Evolutionary conservation across 2,113 vertebrate genomes (phyloP), one percentile per base, ranked within the genome.

Genomic region (Ranitomeya variabilis): DNA sequence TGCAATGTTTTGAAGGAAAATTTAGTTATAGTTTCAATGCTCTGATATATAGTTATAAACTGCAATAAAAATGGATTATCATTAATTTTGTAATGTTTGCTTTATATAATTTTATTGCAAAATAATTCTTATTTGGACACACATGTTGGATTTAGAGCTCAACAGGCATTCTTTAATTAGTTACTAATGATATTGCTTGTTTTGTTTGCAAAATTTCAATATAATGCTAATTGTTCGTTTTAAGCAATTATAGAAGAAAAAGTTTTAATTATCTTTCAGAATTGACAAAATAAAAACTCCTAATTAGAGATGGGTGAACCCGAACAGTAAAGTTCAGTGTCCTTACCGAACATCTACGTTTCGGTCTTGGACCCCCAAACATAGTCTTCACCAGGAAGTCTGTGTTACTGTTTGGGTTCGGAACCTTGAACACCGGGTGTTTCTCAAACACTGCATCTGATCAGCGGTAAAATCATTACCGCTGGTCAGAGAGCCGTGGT

Each of bases 131-230:
- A 79, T 14, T 54, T 13, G 16, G 1, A 13, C 21, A 57, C 10
- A 55, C 52, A 79, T 57, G 57, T 54, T 52, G 57, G 21, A 79
- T 55, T 57, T 79, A 79, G 14, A 26, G 16, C 52, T 37, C 59
- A 26, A 59, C 78, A 80, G n/a, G 26, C 59, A 19, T 26, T 80
- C 78, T 23, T 80, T 79, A 55, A 55, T 57, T 80, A 59, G 54
- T 59, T 59, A 59, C 78, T 55, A 80, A 80, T 57, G 54, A 59
- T 59, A 59, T 80, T 23, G 21, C 55, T 31, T 59, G 2, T 26
- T 54, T 14, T 7, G 77, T 0, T 15, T 23, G 23, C 78, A 55
- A 54, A 6, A 1, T 7, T 6, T 79, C 0, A 55, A 57, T 31
- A 79, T 14, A n/a, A 23, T 57, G 51, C 52, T 14, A 55, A 78